Evolutionary conservation across 2,113 vertebrate genomes (phyloP).

Genomic region (Sapayoa aenigma): DNA sequence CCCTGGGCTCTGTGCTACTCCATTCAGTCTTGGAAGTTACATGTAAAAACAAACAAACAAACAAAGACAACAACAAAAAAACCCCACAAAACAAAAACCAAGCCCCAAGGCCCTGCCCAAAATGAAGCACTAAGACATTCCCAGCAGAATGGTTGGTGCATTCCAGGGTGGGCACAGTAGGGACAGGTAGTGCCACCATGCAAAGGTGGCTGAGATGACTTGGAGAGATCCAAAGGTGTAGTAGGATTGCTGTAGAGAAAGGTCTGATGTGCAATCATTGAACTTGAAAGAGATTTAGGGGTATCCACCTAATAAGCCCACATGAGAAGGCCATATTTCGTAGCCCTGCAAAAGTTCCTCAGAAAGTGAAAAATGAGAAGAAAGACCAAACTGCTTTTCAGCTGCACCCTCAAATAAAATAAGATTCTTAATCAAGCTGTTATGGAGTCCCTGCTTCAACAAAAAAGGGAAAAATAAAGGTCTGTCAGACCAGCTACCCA

Average conservation of each 20-base stretch:
- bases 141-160: accelerated
- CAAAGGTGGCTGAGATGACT: not conserved
- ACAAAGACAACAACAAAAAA: not conserved
- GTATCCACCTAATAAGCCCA: not conserved
- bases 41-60: not conserved
- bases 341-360: not conserved
- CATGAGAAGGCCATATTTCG: not conserved
- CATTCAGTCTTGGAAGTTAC: not conserved
- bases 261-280: not conserved
- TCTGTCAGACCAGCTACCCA: not conserved
- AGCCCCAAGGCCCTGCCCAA: not conserved
- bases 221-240: not conserved
- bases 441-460: not conserved
- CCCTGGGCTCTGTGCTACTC: not conserved
- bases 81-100: too few species aligned
- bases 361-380: not conserved
- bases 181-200: not conserved
- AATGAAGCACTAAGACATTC: not conserved
- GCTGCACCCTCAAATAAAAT: not conserved
- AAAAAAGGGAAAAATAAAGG: not conserved
- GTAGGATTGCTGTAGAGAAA: not conserved
- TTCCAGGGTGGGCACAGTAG: accelerated
- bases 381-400: slow-evolving; percentile 9
- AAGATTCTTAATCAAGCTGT: not conserved
- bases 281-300: not conserved